These are phyloP conservation scores for Dryomyza anilis DNA, from an alignment of 2,888 invertebrate species.

Conservation along the genomic window DNA sequence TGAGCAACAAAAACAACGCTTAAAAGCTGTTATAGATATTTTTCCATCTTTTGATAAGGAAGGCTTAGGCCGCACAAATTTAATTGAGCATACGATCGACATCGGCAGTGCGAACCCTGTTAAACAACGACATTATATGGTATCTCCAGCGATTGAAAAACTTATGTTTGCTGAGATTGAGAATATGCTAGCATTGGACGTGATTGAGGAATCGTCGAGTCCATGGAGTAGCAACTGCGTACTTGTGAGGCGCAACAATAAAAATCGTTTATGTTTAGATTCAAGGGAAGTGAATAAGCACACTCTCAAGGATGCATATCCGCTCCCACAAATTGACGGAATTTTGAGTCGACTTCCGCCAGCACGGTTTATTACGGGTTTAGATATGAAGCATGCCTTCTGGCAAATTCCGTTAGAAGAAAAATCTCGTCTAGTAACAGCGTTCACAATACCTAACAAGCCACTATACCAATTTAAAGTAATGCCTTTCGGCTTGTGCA, in stretches of 20 bases:
- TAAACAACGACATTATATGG: constrained; percentile 31
- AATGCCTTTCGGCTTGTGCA: neutral
- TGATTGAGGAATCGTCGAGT: constrained; percentile 44
- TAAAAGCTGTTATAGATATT: too few relatives aligned
- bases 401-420: neutral
- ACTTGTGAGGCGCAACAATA: constrained; percentile 36
- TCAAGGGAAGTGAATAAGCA: constrained; percentile 41
- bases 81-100: constrained; percentile 26
- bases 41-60: too few relatives aligned
- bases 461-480: neutral
- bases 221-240: constrained; percentile 43
- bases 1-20: neutral
- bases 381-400: neutral
- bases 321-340: neutral
- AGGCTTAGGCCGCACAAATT: constrained; percentile 22
- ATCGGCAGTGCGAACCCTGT: constrained; percentile 7
- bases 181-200: constrained; percentile 42
- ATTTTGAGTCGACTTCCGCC: neutral
- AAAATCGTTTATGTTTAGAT: constrained; percentile 41
- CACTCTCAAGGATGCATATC: neutral
- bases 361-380: neutral
- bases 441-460: constrained; percentile 2
- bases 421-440: neutral
- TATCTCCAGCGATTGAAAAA: constrained; percentile 30
- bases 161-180: constrained; percentile 40